phyloP scores from a whole-genome alignment of 2,888 invertebrate genomes.

The Aproaerema taeniolella region DNA sequence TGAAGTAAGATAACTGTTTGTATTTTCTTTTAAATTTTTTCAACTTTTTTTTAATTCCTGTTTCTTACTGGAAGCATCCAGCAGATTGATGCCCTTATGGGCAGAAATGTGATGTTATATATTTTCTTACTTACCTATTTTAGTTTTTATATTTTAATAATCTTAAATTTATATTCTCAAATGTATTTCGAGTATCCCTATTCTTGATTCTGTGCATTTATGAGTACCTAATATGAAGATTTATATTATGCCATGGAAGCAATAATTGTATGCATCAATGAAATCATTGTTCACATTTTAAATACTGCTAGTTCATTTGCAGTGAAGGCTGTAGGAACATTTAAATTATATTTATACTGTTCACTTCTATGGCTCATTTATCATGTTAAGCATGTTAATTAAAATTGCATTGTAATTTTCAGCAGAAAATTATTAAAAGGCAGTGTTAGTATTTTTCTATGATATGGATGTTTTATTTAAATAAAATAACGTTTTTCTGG shows the following conservation, averaged over 20 bases:
- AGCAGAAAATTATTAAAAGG: slow-evolving; percentile 16
- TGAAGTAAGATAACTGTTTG: too few relatives aligned
- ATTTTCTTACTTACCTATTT: neutral
- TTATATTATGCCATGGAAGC: neutral
- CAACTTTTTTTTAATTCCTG: neutral
- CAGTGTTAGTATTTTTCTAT: slow-evolving; percentile 24
- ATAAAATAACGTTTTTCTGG: neutral
- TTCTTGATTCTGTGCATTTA: neutral
- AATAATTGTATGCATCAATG: neutral
- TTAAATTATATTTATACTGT: neutral
- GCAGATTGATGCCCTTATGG: too few relatives aligned
- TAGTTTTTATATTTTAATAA: neutral
- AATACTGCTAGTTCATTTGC: too few relatives aligned
- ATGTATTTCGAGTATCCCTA: neutral
- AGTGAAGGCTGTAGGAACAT: neutral
- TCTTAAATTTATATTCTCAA: neutral
- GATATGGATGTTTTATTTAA: slow-evolving; percentile 19
- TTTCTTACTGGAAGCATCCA: too few relatives aligned
- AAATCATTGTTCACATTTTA: neutral
- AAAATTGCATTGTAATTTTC: slow-evolving; percentile 5
- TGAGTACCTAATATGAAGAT: neutral
- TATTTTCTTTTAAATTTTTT: neutral
- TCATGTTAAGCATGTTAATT: neutral
- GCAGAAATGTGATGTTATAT: neutral
- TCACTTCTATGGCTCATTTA: neutral